phyloP scores from a whole-genome alignment of 2,888 invertebrate genomes.

The Acanthacorydalis orientalis region DNA sequence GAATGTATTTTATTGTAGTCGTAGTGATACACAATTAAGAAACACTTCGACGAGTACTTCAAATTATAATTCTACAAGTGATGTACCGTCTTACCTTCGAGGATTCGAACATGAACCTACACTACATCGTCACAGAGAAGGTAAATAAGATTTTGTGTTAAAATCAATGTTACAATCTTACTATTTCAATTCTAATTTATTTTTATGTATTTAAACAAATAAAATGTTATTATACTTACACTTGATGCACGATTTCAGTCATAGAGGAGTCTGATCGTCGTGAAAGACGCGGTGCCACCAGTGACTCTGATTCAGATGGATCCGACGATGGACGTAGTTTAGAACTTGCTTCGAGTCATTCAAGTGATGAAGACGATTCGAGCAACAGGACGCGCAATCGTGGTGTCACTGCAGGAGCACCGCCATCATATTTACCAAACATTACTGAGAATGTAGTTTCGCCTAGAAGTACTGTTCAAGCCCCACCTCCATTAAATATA shows the following conservation, averaged over 20 bases:
- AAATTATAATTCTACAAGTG: conserved; percentile 69
- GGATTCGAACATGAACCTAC: conserved; percentile 44
- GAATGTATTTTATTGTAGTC: conserved; percentile 18
- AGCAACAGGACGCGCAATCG: conserved; percentile 24
- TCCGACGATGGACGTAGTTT: conserved; percentile 61
- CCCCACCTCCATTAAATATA: conserved; percentile 42
- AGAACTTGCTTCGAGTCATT: conserved; percentile 88
- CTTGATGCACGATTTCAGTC: not conserved
- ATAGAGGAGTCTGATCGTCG: conserved; percentile 20
- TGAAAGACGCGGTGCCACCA: conserved; percentile 27
- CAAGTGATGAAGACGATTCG: conserved; percentile 76
- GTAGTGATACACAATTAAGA: conserved; percentile 67
- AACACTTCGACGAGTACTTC: conserved; percentile 77
- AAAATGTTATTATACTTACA: not conserved
- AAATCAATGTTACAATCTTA: not conserved
- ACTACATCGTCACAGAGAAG: conserved; percentile 34
- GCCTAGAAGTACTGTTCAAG: conserved; percentile 26
- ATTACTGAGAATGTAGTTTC: conserved; percentile 31
- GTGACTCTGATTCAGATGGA: conserved; percentile 63
- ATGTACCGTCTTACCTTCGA: conserved; percentile 54
- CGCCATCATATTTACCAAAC: conserved; percentile 38
- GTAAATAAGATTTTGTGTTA: conserved; percentile 16
- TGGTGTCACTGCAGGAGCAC: conserved; percentile 4
- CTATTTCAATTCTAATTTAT: no score
- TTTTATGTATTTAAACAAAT: not conserved